These are phyloP conservation scores for Taphrorychus bicolor DNA, from an alignment of 2,888 invertebrate species.

Conservation along the genomic window DNA sequence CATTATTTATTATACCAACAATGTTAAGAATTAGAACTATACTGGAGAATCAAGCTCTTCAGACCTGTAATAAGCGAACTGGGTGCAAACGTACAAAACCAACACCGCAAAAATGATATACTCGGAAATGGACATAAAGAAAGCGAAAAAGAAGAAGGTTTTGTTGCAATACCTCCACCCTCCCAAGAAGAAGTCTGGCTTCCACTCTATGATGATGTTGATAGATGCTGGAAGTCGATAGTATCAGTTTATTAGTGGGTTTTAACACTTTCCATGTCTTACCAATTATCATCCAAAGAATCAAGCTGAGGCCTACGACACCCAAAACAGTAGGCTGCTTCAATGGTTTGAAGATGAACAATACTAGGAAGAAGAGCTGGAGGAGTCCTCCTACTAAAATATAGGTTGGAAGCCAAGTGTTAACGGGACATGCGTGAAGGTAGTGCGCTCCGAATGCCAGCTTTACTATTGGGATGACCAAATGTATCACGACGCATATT, in stretches of 20 bases:
- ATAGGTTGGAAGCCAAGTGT: conserved; percentile 33
- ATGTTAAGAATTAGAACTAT: too few relatives aligned
- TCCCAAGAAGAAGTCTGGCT: conserved; percentile 44
- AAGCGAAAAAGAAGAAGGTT: conserved; percentile 35
- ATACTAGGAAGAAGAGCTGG: conserved; percentile 32
- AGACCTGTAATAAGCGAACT: conserved; percentile 18
- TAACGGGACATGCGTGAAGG: conserved; percentile 29
- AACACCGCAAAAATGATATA: conserved; percentile 35
- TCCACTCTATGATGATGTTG: conserved; percentile 43
- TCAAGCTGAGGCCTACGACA: conserved; percentile 9
- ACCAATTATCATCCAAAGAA: conserved; percentile 36
- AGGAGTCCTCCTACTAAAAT: conserved; percentile 31
- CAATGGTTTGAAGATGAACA: conserved; percentile 22
- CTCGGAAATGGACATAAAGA: conserved; percentile 30
- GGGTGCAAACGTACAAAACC: conserved; percentile 33
- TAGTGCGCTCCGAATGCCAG: conserved; percentile 22
- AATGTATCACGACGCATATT: conserved; percentile 24
- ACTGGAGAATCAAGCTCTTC: not conserved
- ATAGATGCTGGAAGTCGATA: conserved; percentile 36
- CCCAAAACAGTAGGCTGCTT: conserved; percentile 12
- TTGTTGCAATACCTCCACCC: conserved; percentile 43
- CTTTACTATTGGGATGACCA: conserved; percentile 31
- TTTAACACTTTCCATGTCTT: too few relatives aligned
- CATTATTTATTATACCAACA: too few relatives aligned
- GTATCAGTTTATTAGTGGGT: too few relatives aligned